Evolutionary conservation across 2,113 vertebrate genomes (phyloP).

Genomic region (Gambusia affinis): DNA sequence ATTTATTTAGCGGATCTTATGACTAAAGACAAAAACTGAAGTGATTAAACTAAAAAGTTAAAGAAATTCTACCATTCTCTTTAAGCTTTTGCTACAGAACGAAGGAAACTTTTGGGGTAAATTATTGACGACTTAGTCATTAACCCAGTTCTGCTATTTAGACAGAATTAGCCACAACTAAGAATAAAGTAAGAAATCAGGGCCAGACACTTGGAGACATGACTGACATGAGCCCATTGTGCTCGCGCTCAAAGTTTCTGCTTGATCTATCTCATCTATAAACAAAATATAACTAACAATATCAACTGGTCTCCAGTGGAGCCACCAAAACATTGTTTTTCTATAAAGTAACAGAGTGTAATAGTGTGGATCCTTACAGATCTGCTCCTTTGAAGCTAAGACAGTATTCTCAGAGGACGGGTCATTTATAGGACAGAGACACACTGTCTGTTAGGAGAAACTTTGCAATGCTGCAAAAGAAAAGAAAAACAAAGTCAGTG

Average conservation of each 20-base stretch:
- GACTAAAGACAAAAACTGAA: not conserved
- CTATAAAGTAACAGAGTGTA: constrained; percentile 1
- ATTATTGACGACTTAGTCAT: constrained; percentile 66
- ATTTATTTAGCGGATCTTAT: not conserved
- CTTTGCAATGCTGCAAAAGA: constrained; percentile 31
- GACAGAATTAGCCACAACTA: constrained; percentile 56
- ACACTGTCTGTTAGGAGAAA: constrained; percentile 32
- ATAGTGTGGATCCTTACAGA: constrained; percentile 24
- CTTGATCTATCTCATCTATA: not conserved
- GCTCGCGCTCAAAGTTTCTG: constrained; percentile 21
- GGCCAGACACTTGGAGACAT: constrained; percentile 49
- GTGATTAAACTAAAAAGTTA: not conserved
- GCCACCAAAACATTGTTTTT: constrained; percentile 5
- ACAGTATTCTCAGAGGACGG: constrained; percentile 48
- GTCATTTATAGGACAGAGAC: constrained; percentile 56
- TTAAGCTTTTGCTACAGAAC: constrained; percentile 9
- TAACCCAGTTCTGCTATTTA: constrained; percentile 64
- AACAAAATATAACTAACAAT: not conserved
- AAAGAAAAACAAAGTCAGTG: constrained; percentile 12
- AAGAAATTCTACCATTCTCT: not conserved
- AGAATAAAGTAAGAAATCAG: constrained; percentile 54
- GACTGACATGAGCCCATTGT: constrained; percentile 30
- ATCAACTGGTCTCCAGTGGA: not conserved
- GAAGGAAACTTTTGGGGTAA: constrained; percentile 42
- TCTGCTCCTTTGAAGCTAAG: constrained; percentile 30